Base-by-base conservation (phyloP, 1,140 invertebrate genomes). In the Condylostylus longicornis region DNA sequence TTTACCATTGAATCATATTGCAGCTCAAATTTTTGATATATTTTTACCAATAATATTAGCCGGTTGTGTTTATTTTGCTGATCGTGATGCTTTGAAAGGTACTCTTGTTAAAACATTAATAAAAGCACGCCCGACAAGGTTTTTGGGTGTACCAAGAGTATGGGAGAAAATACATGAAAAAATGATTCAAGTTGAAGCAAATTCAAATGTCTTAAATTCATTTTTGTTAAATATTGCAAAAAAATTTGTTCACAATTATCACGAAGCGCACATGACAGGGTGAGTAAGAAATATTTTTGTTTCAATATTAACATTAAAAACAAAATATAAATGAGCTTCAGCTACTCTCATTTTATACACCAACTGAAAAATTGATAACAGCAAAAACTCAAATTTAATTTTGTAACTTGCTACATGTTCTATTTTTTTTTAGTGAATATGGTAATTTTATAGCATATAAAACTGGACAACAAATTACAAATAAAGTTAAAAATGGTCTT, bases 101-200 rank as follows among this genome's bases (percentile, higher is more conserved):
- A 75, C 71, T 21, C 59, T 95, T 19, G 58, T 80, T 0, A 69
- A 77, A 5, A 89, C 83, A 0, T 61, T 93, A 25, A 63, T 67
- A 38, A 75, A 79, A 59, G 80, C 82, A 1, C 60, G 71, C 38
- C 89, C 89, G 9, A 91, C 88, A 0, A 63, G 71, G 21, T 82
- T 94, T 50, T 58, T 94, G 17, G 88, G 76, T 4, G 88, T 94
- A 1, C 88, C 90, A 0, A 67, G 90, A 45, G 82, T 95, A 1
- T 94, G 81, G 75, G 89, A 95, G 57, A 95, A 95, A 55, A 87
- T 91, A 47, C 70, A 82, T 44, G 88, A 91, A 50, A 84, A 78
- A 50, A 80, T 94, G 68, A 68, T 74, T 49, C 64, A 70, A 5
- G 70, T 81, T 7, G 82, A 74, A 13, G 68, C 72, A 4, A 65